Evolutionary conservation across 2,113 vertebrate genomes (phyloP).

Genomic region (Euleptes europaea): DNA sequence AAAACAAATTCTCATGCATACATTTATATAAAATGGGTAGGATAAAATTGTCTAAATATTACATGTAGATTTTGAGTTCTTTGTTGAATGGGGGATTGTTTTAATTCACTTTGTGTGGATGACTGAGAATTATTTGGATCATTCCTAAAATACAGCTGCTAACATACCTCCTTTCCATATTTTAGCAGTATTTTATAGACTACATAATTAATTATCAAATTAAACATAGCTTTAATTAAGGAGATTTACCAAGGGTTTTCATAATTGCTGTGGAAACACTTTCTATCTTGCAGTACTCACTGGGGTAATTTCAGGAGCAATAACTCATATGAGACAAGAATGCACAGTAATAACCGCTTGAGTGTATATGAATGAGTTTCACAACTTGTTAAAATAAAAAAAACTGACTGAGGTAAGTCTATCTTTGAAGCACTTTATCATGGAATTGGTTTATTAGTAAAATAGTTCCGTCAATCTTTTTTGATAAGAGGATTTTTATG

Average conservation of each 20-base stretch:
- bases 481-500: neutral
- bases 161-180: neutral
- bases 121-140: neutral
- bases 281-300: neutral
- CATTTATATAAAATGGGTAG: too few relatives aligned
- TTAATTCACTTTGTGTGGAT: neutral
- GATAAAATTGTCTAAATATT: neutral
- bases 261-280: neutral
- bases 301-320: neutral
- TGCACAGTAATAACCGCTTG: neutral
- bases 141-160: neutral
- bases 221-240: slow-evolving; percentile 6
- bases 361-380: neutral
- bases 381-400: neutral
- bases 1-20: too few relatives aligned
- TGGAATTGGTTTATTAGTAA: neutral
- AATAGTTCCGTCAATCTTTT: neutral
- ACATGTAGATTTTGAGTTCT: neutral
- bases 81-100: too few relatives aligned
- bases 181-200: neutral
- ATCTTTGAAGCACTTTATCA: neutral
- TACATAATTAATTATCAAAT: neutral
- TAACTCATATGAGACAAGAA: neutral
- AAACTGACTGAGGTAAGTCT: neutral
- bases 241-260: neutral